These are phyloP conservation scores for Atopsyche davidsoni DNA, from an alignment of 1,140 invertebrate genomes.

Conservation along the genomic window DNA sequence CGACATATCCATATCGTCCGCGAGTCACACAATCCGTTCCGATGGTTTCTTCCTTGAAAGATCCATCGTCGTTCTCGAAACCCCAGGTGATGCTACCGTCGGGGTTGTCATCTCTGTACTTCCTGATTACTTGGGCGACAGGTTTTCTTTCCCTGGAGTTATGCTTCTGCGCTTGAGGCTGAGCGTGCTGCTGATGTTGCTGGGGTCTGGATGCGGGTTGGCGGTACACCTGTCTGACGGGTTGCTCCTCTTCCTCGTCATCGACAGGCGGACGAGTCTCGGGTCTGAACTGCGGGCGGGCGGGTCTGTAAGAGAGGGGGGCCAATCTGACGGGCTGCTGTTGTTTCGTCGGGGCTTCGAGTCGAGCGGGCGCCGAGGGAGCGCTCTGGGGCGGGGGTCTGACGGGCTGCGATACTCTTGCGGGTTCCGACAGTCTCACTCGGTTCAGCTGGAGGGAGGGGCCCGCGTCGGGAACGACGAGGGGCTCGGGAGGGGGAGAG, in stretches of 20 bases:
- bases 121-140: conserved; percentile 64
- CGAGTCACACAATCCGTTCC: conserved; percentile 72
- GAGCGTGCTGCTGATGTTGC: conserved; percentile 35
- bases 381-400: conserved; percentile 37
- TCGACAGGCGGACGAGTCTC: conserved; percentile 34
- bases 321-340: conserved; percentile 42
- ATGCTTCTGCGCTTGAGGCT: conserved; percentile 31
- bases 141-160: conserved; percentile 54
- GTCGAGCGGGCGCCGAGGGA: conserved; percentile 36
- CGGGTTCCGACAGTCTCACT: conserved; percentile 35
- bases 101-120: conserved; percentile 71
- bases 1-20: conserved; percentile 77
- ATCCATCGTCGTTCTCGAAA: conserved; percentile 75
- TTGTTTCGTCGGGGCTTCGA: conserved; percentile 34
- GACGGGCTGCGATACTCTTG: conserved; percentile 29
- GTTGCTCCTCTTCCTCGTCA: conserved; percentile 37
- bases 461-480: conserved; percentile 35
- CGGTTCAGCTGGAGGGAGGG: conserved; percentile 36
- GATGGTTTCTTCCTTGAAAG: conserved; percentile 75
- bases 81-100: conserved; percentile 82
- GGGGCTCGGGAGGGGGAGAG: conserved; percentile 43
- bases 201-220: conserved; percentile 43
- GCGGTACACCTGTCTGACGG: conserved; percentile 37
- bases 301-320: conserved; percentile 44
- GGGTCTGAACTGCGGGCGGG: conserved; percentile 43